phyloP scores from a whole-genome alignment of 2,113 vertebrate species.

The Hirundichthys speculiger region DNA sequence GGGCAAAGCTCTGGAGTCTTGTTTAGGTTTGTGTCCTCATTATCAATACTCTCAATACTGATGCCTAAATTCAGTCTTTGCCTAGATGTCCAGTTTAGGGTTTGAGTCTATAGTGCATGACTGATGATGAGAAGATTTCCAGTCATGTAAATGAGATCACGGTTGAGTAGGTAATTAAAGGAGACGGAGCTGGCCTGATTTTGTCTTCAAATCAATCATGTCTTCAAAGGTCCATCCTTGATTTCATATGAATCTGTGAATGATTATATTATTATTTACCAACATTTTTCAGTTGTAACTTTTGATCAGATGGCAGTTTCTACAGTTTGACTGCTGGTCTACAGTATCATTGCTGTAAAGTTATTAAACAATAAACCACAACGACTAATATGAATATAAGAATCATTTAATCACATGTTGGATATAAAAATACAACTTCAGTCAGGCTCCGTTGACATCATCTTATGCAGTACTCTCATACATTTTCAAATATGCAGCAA shows the following conservation, averaged over 20 bases:
- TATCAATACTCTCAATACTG: slow-evolving; percentile 69
- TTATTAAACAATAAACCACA: too few species aligned
- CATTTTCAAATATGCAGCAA: too few species aligned
- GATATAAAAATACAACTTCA: too few species aligned
- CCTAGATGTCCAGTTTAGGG: slow-evolving; percentile 58
- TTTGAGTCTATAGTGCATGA: slow-evolving; percentile 42
- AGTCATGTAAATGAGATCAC: slow-evolving; percentile 65
- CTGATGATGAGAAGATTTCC: slow-evolving; percentile 56
- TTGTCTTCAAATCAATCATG: slow-evolving; percentile 29
- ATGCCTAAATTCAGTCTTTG: slow-evolving; percentile 57
- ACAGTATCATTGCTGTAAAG: too few species aligned
- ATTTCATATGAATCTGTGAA: slow-evolving; percentile 24
- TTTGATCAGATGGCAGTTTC: not conserved
- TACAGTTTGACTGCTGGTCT: not conserved
- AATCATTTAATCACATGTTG: too few species aligned
- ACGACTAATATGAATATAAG: too few species aligned
- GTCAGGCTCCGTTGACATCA: too few species aligned
- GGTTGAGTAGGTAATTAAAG: slow-evolving; percentile 59
- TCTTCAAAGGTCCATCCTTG: slow-evolving; percentile 5
- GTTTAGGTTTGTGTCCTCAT: slow-evolving; percentile 73
- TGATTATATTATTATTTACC: slow-evolving; percentile 2
- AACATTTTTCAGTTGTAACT: not conserved
- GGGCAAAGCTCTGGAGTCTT: slow-evolving; percentile 61
- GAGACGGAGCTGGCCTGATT: slow-evolving; percentile 35
- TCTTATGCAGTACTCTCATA: too few species aligned